phyloP scores from a whole-genome alignment of 2,113 vertebrate species.

The Proteles cristata region DNA sequence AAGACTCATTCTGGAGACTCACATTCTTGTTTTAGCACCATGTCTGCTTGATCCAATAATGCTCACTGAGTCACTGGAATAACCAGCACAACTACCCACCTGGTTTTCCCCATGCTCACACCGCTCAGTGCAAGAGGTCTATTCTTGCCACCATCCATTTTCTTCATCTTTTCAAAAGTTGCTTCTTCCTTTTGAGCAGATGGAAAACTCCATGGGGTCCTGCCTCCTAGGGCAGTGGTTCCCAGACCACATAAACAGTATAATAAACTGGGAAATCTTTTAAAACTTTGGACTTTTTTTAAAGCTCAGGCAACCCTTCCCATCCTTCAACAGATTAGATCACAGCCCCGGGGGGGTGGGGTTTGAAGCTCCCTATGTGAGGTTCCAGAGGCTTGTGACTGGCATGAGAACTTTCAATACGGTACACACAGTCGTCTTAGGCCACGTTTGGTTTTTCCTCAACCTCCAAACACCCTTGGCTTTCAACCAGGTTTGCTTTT shows the following conservation, averaged over 20 bases:
- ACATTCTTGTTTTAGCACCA: background rate
- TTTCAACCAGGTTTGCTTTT: conserved; percentile 72
- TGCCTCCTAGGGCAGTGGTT: background rate
- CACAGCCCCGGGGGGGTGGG: background rate
- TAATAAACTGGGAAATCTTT: background rate
- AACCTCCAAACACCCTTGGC: conserved; percentile 63
- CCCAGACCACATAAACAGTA: background rate
- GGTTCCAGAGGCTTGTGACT: background rate
- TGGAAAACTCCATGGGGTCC: background rate
- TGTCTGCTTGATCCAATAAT: background rate
- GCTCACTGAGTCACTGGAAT: background rate
- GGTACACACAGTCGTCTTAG: background rate
- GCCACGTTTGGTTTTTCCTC: conserved; percentile 53
- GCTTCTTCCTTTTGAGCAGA: background rate
- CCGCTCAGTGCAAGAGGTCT: background rate
- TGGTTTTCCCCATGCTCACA: background rate
- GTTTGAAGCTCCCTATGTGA: background rate
- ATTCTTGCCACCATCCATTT: background rate
- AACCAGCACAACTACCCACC: background rate
- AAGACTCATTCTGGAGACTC: background rate
- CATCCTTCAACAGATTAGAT: background rate
- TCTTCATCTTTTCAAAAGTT: background rate
- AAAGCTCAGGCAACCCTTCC: background rate
- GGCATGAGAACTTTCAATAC: conserved; percentile 49
- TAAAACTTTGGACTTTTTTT: background rate